Evolutionary conservation across 2,113 vertebrate species (phyloP), one percentile per base, ranked within the genome.

Genomic region (Coturnix japonica): DNA sequence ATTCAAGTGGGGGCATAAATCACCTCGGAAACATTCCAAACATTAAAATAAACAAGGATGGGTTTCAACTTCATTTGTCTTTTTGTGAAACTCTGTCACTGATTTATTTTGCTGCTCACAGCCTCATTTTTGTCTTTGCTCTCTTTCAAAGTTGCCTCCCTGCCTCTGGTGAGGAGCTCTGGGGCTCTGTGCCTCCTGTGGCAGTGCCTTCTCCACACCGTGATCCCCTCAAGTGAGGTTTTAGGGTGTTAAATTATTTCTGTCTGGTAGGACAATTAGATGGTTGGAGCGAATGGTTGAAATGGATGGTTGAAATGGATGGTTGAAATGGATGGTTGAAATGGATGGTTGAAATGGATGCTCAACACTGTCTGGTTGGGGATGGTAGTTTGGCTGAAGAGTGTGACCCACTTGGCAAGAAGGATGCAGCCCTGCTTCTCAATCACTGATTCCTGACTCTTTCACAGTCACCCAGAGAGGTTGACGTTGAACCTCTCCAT

Each of bases 21-120:
- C 97, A 97, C 92, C 90, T 95, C n/a, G 3, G 94, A 97, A 97
- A 91, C 88, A 84, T 96, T 96, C 88, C 91, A 86, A 94, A 96
- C 95, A 95, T 97, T 97, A 95, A 97, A 97, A 97, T 96, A 97
- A 98, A 97, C 96, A 98, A 95, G 93, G 88, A 95, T 15, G 7
- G 95, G 93, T 96, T 97, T 96, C 96, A 96, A 94, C 94, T 97
- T 96, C 96, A 95, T 97, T 98, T 97, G 95, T 97, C 96, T 98
- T 94, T 74, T 86, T 91, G 82, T 91, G 89, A 89, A 85, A 74
- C 79, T 84, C 76, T 86, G 82, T 96, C 97, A 97, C 91, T 97
- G 97, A 97, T 97, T 93, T 95, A 97, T 97, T 97, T 87, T 73
- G 26, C 49, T 94, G 78, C 85, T 90, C 87, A 89, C 76, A 91